These are phyloP conservation scores for Glaucopsyche alexis DNA, from an alignment of 2,888 invertebrate genomes.

Conservation along the genomic window DNA sequence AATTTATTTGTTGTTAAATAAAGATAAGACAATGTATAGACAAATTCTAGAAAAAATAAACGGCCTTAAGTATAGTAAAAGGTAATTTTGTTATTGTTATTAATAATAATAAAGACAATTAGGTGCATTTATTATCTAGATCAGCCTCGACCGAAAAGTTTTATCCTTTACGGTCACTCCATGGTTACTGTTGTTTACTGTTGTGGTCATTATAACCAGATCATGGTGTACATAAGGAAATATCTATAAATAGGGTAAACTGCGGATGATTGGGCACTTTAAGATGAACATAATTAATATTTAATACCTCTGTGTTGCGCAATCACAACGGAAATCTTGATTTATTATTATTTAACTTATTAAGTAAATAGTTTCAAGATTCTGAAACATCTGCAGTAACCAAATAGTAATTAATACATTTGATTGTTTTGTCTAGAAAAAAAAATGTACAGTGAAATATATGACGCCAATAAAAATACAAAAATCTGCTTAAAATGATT, in stretches of 20 bases:
- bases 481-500: too few relatives aligned
- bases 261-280: not conserved
- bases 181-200: not conserved
- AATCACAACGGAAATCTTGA: too few relatives aligned
- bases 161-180: not conserved
- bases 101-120: conserved; percentile 4
- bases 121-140: conserved; percentile 6
- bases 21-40: not conserved
- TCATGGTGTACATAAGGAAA: not conserved
- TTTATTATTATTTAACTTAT: too few relatives aligned
- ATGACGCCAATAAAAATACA: too few relatives aligned
- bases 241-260: not conserved
- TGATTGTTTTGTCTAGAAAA: too few relatives aligned
- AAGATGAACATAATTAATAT: not conserved
- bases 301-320: too few relatives aligned
- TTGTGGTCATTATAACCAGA: not conserved
- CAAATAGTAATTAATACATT: too few relatives aligned
- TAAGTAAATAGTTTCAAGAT: too few relatives aligned
- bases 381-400: too few relatives aligned
- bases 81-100: too few relatives aligned
- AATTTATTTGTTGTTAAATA: too few relatives aligned
- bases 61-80: not conserved
- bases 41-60: not conserved
- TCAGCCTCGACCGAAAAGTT: conserved; percentile 23
- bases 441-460: too few relatives aligned